Evolutionary conservation across 2,888 invertebrate species (phyloP), one percentile per base, ranked within the genome.

Genomic region (Coecobrya sp.): DNA sequence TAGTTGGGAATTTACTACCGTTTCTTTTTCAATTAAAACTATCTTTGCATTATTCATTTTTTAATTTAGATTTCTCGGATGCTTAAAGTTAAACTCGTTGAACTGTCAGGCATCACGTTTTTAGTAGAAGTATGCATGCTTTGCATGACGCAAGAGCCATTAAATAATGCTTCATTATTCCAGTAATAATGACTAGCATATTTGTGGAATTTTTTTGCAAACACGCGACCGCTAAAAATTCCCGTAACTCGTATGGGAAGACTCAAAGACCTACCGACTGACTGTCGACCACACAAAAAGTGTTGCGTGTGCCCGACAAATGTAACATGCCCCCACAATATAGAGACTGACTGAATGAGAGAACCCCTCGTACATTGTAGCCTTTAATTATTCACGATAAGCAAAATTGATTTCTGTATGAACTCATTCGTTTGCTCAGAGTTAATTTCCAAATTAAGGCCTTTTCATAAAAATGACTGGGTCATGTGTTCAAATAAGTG

Each of bases 391-490:
- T 79, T 79, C 45, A 79, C 49, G 25, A 42, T 42, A 49, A 49
- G 27, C 3, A 2, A 22, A 25, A 81, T 81, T 81, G 81, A 81
- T 59, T 59, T 59, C 22, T 8, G n/a, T 45, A 73, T 73, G 3
- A 22, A 65, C 22, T 10, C 8, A n/a, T 65, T 65, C 19, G 10
- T 65, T 25, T 65, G 52, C 19, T 10, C 65, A 36, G 36, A 36
- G 36, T 36, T 36, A 36, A 19, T 65, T 65, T 65, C 65, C 19
- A 65, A 52, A 52, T 36, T 36, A 22, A 70, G 36, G 2, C 36
- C n/a, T 79, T 79, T 49, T 11, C 45, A 22, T 45, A n/a, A 10
- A 81, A 36, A 10, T 73, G 86, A 73, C 73, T 86, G 86, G 86
- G 86, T 86, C 86, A 86, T 30, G 13, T 59, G 22, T 59, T 59